Conservation (phyloP, 2,888 invertebrate genomes). For the Hedychridium roseum region DNA sequence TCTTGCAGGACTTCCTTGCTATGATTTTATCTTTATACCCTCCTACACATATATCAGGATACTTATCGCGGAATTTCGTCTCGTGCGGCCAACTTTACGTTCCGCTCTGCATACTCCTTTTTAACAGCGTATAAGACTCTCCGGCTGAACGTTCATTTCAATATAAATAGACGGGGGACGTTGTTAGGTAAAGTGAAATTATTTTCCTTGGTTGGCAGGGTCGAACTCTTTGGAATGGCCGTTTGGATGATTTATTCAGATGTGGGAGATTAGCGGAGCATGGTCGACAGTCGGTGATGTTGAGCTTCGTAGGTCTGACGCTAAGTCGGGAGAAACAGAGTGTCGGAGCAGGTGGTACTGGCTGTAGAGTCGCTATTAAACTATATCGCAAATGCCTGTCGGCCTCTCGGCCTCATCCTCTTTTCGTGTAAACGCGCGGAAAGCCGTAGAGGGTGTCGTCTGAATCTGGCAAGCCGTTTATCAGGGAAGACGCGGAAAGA, state of each 20-base stretch:
- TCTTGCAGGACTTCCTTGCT: not conserved
- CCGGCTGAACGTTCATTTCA: no score
- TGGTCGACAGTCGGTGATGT: no score
- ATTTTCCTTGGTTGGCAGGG: no score
- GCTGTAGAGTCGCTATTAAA: constrained; percentile 39
- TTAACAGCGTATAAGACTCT: no score
- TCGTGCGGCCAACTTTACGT: no score
- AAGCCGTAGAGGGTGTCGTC: constrained; percentile 31
- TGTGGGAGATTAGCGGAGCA: no score
- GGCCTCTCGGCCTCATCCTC: constrained; percentile 37
- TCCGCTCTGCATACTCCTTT: no score
- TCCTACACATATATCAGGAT: constrained; percentile 12
- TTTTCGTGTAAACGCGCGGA: constrained; percentile 36
- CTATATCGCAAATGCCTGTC: no score
- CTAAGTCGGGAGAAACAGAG: constrained; percentile 10
- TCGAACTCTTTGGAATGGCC: no score
- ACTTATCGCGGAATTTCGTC: constrained; percentile 14
- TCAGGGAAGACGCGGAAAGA: constrained; percentile 30
- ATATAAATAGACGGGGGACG: no score
- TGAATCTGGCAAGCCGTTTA: constrained; percentile 57
- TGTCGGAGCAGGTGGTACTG: constrained; percentile 12
- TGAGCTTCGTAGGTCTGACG: constrained; percentile 7
- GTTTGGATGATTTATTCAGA: no score
- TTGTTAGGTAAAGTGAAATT: no score
- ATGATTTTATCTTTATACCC: constrained; percentile 15